These are phyloP conservation scores for Drosophila suboccidentalis DNA, from an alignment of 2,888 invertebrate species.

Conservation along the genomic window DNA sequence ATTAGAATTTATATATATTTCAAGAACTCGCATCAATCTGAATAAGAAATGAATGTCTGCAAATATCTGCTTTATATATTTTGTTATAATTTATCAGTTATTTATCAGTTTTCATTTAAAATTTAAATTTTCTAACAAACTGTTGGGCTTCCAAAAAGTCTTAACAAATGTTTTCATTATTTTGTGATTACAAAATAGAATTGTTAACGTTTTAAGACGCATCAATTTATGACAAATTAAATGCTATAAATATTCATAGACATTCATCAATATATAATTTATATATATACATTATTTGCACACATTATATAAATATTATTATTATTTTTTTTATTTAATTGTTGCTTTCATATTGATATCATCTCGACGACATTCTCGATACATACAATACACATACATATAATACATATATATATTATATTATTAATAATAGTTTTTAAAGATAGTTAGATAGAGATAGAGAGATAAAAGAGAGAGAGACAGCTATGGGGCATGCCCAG, in stretches of 20 bases:
- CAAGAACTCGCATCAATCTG: not conserved
- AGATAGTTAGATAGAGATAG: slow-evolving; percentile 1
- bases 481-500: slow-evolving; percentile 59
- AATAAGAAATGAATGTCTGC: not conserved
- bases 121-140: too few relatives aligned
- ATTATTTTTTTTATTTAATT: slow-evolving; percentile 59
- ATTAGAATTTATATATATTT: not conserved
- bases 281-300: slow-evolving; percentile 39
- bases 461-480: slow-evolving; percentile 14
- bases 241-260: slow-evolving; percentile 3
- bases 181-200: slow-evolving; percentile 4
- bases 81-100: not conserved
- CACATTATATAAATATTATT: slow-evolving; percentile 27
- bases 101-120: not conserved
- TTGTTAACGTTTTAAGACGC: slow-evolving; percentile 1
- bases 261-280: slow-evolving; percentile 24
- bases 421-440: slow-evolving; percentile 2
- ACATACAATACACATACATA: slow-evolving; percentile 18
- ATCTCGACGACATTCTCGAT: slow-evolving; percentile 66
- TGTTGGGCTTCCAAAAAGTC: too few relatives aligned
- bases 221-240: not conserved
- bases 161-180: too few relatives aligned
- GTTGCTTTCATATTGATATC: slow-evolving; percentile 81
- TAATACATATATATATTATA: slow-evolving; percentile 7
- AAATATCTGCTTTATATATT: not conserved